Evolutionary conservation across 2,888 invertebrate species (phyloP), one percentile per base, ranked within the genome.

Genomic region (Allacma fusca): DNA sequence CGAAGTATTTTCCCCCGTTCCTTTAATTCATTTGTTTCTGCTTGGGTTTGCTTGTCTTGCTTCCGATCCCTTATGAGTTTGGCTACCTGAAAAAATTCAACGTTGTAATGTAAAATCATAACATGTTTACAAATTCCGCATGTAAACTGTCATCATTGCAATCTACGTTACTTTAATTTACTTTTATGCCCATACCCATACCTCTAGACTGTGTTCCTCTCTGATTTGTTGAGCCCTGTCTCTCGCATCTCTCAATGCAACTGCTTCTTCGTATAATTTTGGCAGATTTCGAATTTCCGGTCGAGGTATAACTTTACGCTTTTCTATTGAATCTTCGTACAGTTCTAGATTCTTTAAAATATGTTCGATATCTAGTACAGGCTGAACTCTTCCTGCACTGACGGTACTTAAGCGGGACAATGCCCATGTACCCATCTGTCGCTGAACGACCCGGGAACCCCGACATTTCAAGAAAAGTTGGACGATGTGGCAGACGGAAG

Each of bases 301-400:
- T 86, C 93, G 92, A 0, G 94, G 92, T 84, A 90, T 89, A 77
- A 94, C 91, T 86, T 91, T 91, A 72, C 95, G 89, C 86, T 92
- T 93, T 79, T 88, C 88, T 0, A 83, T 79, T 1, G 83, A 82
- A 1, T 79, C 78, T 71, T 81, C 79, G 57, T 81, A 71, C 1
- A 40, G 19, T 1, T 57, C 28, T 43, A 75, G 29, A 44, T 81
- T 79, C 57, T 72, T 59, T n/a, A 83, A 57, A 7, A 83, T 72
- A 68, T 79, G 70, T n/a, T 81, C 79, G 0, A 83, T 75, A 34
- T 83, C 83, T n/a, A 78, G 59, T 1, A 78, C 76, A 2, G 80
- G 80, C 50, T 80, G 79, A 43, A 79, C 68, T 65, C 73, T 44
- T 19, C 74, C 77, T 7, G 79, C 29, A 62, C 34, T 79, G 0